These are phyloP conservation scores for Sternotherus odoratus DNA, from an alignment of 2,797 vertebrate species.

Conservation along the genomic window DNA sequence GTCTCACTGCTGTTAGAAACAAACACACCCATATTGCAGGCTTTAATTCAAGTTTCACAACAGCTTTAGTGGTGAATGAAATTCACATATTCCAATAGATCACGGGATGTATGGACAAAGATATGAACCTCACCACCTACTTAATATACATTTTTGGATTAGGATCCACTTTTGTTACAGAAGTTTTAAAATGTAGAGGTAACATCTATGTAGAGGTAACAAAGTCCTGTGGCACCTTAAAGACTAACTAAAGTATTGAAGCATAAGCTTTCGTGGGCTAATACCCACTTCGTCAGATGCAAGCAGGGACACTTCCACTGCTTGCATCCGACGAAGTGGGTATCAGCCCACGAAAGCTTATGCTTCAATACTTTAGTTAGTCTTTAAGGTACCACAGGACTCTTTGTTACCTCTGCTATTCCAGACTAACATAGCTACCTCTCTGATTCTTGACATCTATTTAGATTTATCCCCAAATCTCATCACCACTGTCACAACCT, in stretches of 20 bases:
- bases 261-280: too few species aligned
- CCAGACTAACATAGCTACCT: too few species aligned
- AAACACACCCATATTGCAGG: fast-evolving
- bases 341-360: too few species aligned
- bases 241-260: too few species aligned
- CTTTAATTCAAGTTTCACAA: neutral
- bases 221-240: too few species aligned
- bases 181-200: neutral
- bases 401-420: too few species aligned
- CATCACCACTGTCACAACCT: neutral
- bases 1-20: neutral
- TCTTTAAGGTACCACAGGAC: too few species aligned
- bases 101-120: neutral
- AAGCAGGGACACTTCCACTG: too few species aligned
- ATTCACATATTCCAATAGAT: neutral
- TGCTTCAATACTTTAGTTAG: too few species aligned
- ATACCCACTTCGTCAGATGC: too few species aligned
- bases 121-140: neutral
- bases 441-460: too few species aligned
- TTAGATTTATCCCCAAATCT: neutral
- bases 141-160: neutral
- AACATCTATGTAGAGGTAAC: neutral
- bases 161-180: constrained; percentile 11
- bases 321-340: too few species aligned
- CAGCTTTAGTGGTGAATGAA: neutral